Evolutionary conservation across 2,888 invertebrate genomes (phyloP).

Genomic region (Ectropis crepuscularia): DNA sequence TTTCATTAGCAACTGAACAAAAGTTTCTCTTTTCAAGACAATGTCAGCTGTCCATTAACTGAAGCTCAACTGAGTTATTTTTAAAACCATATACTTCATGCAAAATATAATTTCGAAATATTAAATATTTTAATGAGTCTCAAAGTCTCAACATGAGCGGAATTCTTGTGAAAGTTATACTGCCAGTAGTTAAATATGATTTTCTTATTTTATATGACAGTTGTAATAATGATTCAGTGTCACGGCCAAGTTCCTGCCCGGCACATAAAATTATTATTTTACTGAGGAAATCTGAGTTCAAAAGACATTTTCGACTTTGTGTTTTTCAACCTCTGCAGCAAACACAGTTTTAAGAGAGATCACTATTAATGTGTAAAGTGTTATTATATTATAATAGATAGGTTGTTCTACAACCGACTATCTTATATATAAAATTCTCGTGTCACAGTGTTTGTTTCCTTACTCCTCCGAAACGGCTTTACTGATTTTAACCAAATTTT

Average conservation of each 20-base stretch:
- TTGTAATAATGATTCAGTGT: conserved; percentile 17
- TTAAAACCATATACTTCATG: conserved; percentile 32
- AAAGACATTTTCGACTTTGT: conserved; percentile 5
- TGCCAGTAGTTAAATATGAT: conserved; percentile 16
- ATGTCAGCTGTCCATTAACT: conserved; percentile 47
- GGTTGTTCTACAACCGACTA: no score
- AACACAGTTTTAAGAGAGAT: no score
- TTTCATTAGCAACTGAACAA: background rate
- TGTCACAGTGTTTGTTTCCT: no score
- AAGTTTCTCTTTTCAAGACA: conserved; percentile 27
- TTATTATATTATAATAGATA: no score
- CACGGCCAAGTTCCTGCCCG: conserved; percentile 16
- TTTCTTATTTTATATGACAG: conserved; percentile 22
- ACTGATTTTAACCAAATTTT: no score
- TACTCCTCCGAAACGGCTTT: no score
- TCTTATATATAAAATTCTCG: no score
- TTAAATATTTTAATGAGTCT: conserved; percentile 26
- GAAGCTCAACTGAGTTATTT: conserved; percentile 53
- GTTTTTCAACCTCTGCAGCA: no score
- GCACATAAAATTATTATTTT: conserved; percentile 21
- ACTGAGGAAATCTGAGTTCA: conserved; percentile 15
- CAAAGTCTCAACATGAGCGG: conserved; percentile 16
- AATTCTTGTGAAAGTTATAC: conserved; percentile 20
- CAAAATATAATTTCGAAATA: conserved; percentile 14
- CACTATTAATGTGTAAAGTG: no score